These are phyloP conservation scores for Macrotus californicus DNA, from an alignment of 2,113 vertebrate species.

Conservation along the genomic window DNA sequence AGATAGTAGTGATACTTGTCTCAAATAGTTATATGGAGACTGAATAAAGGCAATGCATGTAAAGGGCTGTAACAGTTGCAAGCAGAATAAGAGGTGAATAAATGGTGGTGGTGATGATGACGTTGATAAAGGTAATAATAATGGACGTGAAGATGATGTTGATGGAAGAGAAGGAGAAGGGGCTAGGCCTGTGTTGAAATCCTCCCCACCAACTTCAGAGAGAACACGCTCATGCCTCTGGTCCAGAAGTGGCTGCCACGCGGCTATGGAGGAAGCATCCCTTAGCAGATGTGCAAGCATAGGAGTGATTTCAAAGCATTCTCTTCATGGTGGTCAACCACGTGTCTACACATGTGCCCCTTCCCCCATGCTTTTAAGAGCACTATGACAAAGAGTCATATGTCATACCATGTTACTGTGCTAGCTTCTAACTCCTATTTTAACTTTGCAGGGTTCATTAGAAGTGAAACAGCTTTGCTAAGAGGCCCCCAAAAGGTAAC, in stretches of 20 bases:
- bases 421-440: neutral
- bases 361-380: neutral
- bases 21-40: neutral
- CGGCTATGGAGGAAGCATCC: neutral
- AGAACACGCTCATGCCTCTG: neutral
- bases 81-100: neutral
- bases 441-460: neutral
- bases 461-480: neutral
- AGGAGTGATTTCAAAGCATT: neutral
- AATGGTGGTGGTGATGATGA: neutral
- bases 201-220: neutral
- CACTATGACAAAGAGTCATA: neutral
- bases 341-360: rapidly evolving
- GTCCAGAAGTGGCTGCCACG: neutral
- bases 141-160: neutral
- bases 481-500: neutral
- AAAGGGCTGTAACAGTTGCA: neutral
- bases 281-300: neutral
- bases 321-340: neutral
- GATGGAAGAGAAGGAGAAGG: neutral
- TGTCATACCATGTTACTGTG: no score
- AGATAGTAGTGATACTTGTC: neutral
- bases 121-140: neutral
- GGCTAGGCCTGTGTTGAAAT: neutral
- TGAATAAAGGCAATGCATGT: neutral